Evolutionary conservation across 2,113 vertebrate species (phyloP).

Genomic region (Sceloporus undulatus): DNA sequence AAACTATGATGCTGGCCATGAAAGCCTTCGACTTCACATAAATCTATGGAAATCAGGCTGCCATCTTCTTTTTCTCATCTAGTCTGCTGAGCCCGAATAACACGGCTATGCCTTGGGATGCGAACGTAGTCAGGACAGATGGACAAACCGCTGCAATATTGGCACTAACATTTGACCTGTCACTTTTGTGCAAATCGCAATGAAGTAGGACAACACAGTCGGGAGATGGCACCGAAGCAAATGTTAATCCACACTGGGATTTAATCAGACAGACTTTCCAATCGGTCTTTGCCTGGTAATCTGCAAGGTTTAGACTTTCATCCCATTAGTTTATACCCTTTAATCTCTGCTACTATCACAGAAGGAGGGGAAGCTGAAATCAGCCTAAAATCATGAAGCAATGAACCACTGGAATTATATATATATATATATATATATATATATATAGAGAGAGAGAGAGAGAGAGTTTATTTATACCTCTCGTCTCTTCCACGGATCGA

Average conservation of each 20-base stretch:
- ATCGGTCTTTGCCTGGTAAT: neutral
- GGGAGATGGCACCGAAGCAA: slow-evolving; percentile 17
- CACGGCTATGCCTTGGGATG: neutral
- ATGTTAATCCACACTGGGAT: accelerated
- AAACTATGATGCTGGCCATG: too few species aligned
- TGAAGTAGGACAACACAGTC: neutral
- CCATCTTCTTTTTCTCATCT: too few species aligned
- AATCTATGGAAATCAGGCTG: too few species aligned
- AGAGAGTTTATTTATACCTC: too few species aligned
- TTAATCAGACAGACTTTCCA: slow-evolving; percentile 31
- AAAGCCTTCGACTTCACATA: too few species aligned
- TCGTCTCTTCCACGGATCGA: too few species aligned
- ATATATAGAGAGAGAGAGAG: too few species aligned
- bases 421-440: too few species aligned
- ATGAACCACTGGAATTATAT: too few species aligned
- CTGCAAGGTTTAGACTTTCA: slow-evolving; percentile 43
- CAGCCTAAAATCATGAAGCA: neutral
- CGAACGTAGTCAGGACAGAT: neutral
- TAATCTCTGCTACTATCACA: neutral
- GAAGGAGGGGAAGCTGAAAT: neutral
- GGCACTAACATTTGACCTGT: neutral
- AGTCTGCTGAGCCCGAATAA: too few species aligned
- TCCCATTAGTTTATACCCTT: slow-evolving; percentile 30
- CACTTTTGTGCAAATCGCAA: neutral
- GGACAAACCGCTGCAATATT: neutral